Evolutionary conservation across 2,888 invertebrate genomes (phyloP).

Genomic region (Melanostoma mellinum): DNA sequence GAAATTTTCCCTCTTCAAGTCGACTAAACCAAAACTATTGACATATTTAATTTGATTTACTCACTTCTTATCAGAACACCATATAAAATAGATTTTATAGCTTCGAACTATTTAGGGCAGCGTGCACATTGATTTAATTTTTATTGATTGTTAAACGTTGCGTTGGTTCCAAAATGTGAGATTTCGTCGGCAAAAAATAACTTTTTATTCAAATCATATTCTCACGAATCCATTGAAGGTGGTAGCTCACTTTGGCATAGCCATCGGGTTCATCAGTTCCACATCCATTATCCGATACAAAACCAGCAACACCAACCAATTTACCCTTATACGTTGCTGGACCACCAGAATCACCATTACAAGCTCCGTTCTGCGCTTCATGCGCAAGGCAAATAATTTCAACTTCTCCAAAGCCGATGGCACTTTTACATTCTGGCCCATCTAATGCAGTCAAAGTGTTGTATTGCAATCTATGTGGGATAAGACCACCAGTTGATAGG

Average conservation of each 20-base stretch:
- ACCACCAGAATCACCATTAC: slow-evolving; percentile 77
- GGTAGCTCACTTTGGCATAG: slow-evolving; percentile 76
- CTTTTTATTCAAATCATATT: slow-evolving; percentile 52
- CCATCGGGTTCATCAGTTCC: slow-evolving; percentile 79
- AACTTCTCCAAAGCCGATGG: slow-evolving; percentile 77
- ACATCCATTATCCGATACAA: slow-evolving; percentile 76
- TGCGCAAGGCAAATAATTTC: slow-evolving; percentile 77
- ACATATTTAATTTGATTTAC: no score
- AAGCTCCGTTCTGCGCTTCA: slow-evolving; percentile 76
- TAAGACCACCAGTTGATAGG: slow-evolving; percentile 72
- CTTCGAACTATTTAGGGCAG: no score
- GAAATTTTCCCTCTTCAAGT: no score
- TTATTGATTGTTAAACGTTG: no score
- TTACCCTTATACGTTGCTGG: slow-evolving; percentile 38
- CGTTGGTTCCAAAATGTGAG: no score
- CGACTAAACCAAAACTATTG: no score
- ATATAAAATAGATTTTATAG: no score
- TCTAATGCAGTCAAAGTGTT: slow-evolving; percentile 75
- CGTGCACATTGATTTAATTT: no score
- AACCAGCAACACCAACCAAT: slow-evolving; percentile 77
- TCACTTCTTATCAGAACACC: no score
- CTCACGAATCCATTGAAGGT: slow-evolving; percentile 76
- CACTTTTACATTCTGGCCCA: slow-evolving; percentile 74
- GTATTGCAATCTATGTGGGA: slow-evolving; percentile 77
- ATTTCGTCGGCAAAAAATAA: not conserved